A percentile compares a stretch with the other conserved stretches of the same genome.
Conservation (phyloP, 2,888 invertebrate genomes). For the Phalangium opilio region DNA sequence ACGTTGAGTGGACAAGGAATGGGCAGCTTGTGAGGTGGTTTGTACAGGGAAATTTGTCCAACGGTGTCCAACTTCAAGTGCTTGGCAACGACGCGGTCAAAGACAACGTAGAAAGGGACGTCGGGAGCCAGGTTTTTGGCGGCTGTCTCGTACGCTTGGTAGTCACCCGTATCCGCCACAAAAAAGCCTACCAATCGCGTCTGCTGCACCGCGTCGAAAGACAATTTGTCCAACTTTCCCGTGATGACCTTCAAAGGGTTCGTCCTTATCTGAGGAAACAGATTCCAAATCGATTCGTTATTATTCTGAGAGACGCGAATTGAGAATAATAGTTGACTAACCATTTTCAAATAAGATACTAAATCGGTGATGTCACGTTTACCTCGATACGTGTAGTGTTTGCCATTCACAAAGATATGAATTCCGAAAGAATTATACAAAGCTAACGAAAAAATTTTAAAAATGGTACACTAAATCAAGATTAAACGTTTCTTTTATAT, state of each 20-base stretch:
- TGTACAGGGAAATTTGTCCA: slow-evolving; percentile 16
- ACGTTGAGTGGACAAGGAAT: slow-evolving; percentile 16
- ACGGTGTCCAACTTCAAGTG: slow-evolving; percentile 17
- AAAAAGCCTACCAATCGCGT: slow-evolving; percentile 17
- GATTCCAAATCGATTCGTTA: no score
- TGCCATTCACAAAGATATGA: no score
- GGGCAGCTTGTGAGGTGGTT: slow-evolving; percentile 13
- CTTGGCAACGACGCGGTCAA: slow-evolving; percentile 17
- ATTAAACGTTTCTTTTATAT: no score
- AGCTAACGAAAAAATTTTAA: no score
- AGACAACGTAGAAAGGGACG: slow-evolving; percentile 14
- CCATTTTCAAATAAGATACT: no score
- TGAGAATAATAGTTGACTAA: no score
- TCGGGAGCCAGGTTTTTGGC: slow-evolving; percentile 13
- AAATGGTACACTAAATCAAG: no score
- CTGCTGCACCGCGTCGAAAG: slow-evolving; percentile 16
- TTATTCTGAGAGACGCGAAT: no score
- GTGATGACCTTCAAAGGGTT: slow-evolving; percentile 9
- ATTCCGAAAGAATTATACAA: no score
- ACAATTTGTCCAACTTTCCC: slow-evolving; percentile 18
- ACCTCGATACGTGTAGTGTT: no score
- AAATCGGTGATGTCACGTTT: no score
- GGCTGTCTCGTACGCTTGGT: slow-evolving; percentile 14
- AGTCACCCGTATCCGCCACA: slow-evolving; percentile 16
- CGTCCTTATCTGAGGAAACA: no score